Evolutionary conservation across 2,113 vertebrate genomes (phyloP), one percentile per base, ranked within the genome.

Genomic region (Columbina picui): DNA sequence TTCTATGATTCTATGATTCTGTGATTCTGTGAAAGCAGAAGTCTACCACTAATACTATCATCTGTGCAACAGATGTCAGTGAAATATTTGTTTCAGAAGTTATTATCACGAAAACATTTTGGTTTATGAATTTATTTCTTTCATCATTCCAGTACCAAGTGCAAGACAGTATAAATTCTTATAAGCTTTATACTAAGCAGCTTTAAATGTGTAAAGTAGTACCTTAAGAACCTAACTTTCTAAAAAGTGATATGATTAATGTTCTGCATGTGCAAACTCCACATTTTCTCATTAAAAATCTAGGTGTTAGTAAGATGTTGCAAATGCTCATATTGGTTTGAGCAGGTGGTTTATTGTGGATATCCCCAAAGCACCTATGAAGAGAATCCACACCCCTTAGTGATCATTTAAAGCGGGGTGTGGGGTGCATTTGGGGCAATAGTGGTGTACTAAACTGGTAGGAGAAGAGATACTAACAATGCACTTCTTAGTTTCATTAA

Each of bases 351-450:
- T 61, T 61, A 22, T 55, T 55, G 23, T 5, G 1, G 9, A 14
- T 9, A 2, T 56, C 5, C 26, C 12, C 34, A 19, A 19, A 38
- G 49, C 9, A 26, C 25, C 47, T 77, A 34, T 41, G 10, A 43
- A 49, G 26, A 55, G 12, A 52, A 4, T 38, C 15, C 8, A 50
- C 12, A 26, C 0, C 12, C 6, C 29, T 29, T 15, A 26, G 12
- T 14, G 11, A n/a, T 1, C 5, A 25, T 52, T 76, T 77, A 22
- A 69, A 22, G 4, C 19, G 10, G 6, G 3, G 1, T 30, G 16
- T n/a, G 9, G 14, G 17, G 2, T 55, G 0, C 41, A 38, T 73
- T 11, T 52, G 8, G 12, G 15, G 3, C 4, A 6, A 3, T 32
- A 23, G 3, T 7, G 7, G 22, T 34, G 2, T 47, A 12, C 15